A percentile compares a stretch with the other conserved stretches of the same genome.
phyloP scores from a whole-genome alignment of 2,888 invertebrate species.

The Pycnomerus fuliginosus region DNA sequence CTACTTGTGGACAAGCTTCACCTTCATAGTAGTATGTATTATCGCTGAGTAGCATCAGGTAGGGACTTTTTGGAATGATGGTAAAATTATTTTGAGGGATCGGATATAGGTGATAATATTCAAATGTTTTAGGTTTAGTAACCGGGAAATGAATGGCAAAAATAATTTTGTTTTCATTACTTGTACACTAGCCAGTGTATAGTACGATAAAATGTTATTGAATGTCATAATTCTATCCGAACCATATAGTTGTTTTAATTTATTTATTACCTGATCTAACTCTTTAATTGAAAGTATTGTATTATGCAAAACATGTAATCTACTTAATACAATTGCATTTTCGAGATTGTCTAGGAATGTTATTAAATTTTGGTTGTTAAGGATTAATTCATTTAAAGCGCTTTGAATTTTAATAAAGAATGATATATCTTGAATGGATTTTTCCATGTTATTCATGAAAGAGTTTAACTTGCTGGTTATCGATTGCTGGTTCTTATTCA shows the following conservation, averaged over 20 bases:
- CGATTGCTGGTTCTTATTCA: slow-evolving; percentile 9
- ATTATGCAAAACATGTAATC: slow-evolving; percentile 25
- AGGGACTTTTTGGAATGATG: slow-evolving; percentile 15
- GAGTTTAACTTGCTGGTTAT: slow-evolving; percentile 1
- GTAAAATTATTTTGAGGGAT: slow-evolving; percentile 12
- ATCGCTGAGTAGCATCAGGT: slow-evolving; percentile 10
- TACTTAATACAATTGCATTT: slow-evolving; percentile 26
- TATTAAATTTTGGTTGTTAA: slow-evolving; percentile 26
- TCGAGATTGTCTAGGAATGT: slow-evolving; percentile 26
- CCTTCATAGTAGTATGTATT: slow-evolving; percentile 8
- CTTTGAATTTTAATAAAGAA: slow-evolving; percentile 5
- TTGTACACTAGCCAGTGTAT: slow-evolving; percentile 15
- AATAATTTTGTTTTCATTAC: slow-evolving; percentile 14
- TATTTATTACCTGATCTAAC: slow-evolving; percentile 13
- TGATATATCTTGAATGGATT: slow-evolving; percentile 3
- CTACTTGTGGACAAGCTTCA: slow-evolving; percentile 11
- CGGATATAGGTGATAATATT: slow-evolving; percentile 16
- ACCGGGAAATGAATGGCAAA: slow-evolving; percentile 19
- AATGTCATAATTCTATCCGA: slow-evolving; percentile 14
- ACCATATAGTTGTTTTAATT: slow-evolving; percentile 12
- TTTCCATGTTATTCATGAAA: neutral
- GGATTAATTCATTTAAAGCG: slow-evolving; percentile 21
- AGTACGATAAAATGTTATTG: slow-evolving; percentile 20
- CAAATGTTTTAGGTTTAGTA: slow-evolving; percentile 7
- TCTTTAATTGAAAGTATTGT: slow-evolving; percentile 14